These are phyloP conservation scores for Neomonachus schauinslandi DNA, from an alignment of 2,113 vertebrate genomes.

Conservation along the genomic window DNA sequence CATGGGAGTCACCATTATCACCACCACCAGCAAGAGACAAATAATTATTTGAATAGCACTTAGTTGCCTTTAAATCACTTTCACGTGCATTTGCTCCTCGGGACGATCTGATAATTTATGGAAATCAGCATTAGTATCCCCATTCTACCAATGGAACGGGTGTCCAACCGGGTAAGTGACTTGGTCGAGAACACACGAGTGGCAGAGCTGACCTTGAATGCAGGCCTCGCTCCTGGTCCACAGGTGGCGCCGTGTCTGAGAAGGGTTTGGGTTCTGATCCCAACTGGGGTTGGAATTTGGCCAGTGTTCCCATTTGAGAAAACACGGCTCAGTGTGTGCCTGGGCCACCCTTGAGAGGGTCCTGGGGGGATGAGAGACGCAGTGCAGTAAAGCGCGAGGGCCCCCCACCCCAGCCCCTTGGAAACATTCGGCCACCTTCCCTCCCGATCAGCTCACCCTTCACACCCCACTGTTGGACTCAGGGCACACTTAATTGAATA, in stretches of 20 bases:
- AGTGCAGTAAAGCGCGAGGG: not conserved
- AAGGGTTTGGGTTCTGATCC: not conserved
- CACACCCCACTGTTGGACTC: not conserved
- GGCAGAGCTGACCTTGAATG: not conserved
- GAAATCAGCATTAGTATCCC: not conserved
- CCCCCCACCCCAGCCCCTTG: not conserved
- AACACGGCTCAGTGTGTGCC: not conserved
- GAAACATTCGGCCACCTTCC: not conserved
- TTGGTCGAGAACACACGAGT: not conserved
- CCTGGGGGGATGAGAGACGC: not conserved
- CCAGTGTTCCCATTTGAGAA: not conserved
- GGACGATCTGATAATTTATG: not conserved
- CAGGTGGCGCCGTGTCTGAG: not conserved
- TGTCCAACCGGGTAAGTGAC: not conserved
- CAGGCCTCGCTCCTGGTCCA: not conserved
- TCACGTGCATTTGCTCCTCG: not conserved
- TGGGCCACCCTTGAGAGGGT: not conserved
- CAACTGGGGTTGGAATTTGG: not conserved
- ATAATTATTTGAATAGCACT: not conserved
- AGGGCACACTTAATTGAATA: not conserved
- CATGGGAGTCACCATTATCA: not conserved
- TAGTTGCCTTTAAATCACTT: slow-evolving; percentile 25
- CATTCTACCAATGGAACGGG: not conserved
- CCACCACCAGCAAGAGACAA: not conserved
- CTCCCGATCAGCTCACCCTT: not conserved